These are phyloP conservation scores for Amblyraja radiata DNA, from an alignment of 2,797 vertebrate species.

Conservation along the genomic window DNA sequence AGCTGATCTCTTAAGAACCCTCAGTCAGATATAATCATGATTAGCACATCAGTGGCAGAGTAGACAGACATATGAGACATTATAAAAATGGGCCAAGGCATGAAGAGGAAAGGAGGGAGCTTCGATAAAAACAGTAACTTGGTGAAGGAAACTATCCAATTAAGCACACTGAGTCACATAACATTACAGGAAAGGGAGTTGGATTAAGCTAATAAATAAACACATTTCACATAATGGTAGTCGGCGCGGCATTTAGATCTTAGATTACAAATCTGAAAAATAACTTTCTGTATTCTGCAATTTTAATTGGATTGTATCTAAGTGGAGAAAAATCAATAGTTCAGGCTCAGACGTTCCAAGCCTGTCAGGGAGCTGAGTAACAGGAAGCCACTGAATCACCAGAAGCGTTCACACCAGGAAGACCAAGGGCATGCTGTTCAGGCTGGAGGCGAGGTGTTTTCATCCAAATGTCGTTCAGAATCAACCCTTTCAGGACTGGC, in stretches of 20 bases:
- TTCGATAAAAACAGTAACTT: not conserved
- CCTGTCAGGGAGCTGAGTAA: not conserved
- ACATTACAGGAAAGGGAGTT: not conserved
- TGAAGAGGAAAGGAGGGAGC: not conserved
- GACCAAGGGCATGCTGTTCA: not conserved
- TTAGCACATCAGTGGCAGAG: not conserved
- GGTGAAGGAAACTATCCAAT: not conserved
- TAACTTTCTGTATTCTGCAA: not conserved
- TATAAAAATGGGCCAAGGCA: not conserved
- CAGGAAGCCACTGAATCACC: not conserved
- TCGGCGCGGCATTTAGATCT: not conserved
- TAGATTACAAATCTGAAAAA: not conserved
- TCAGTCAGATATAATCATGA: too few species aligned
- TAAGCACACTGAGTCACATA: not conserved
- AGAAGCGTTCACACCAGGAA: not conserved
- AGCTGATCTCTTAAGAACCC: too few species aligned
- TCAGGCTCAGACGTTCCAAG: constrained; percentile 6
- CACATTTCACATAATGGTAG: not conserved
- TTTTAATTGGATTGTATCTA: not conserved
- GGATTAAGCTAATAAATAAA: not conserved
- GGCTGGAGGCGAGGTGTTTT: not conserved
- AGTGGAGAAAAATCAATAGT: not conserved
- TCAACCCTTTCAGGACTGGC: not conserved
- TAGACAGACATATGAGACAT: not conserved
- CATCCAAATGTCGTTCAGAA: not conserved